Percentiles rank a stretch among this genome's conserved stretches.
Evolutionary conservation across 2,888 invertebrate species (phyloP).

Genomic region (Ophraella communa): DNA sequence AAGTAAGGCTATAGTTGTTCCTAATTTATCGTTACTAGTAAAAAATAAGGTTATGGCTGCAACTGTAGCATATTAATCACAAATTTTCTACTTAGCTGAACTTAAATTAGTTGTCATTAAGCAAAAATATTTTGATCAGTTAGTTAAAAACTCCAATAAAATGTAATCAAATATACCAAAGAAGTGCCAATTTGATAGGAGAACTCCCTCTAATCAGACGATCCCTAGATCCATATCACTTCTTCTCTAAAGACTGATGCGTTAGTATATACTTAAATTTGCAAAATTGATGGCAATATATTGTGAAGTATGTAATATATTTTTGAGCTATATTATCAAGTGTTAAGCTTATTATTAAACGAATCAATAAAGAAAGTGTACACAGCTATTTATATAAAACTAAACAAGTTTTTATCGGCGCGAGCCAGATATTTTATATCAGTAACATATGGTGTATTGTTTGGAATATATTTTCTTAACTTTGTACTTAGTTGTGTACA

Average conservation of each 20-base stretch:
- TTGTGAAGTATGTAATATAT: constrained; percentile 53
- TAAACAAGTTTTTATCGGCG: not conserved
- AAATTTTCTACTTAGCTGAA: not conserved
- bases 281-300: constrained; percentile 59
- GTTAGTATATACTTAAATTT: constrained; percentile 53
- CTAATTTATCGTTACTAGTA: not conserved
- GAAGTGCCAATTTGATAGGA: constrained; percentile 12
- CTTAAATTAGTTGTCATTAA: not conserved
- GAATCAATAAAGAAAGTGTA: constrained; percentile 15
- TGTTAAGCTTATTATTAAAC: constrained; percentile 27
- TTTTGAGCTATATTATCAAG: constrained; percentile 58
- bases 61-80: not conserved
- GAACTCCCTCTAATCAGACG: not conserved
- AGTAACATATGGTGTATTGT: not conserved
- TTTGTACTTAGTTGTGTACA: not conserved
- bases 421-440: not conserved
- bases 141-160: not conserved
- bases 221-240: constrained; percentile 36
- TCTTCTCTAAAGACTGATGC: constrained; percentile 60
- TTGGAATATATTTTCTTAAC: not conserved
- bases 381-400: constrained; percentile 29
- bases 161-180: not conserved
- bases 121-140: not conserved
- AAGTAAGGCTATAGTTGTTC: not conserved
- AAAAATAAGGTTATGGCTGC: not conserved